Base-by-base conservation (phyloP, 2,888 invertebrate species). In the Hanleya hanleyi region DNA sequence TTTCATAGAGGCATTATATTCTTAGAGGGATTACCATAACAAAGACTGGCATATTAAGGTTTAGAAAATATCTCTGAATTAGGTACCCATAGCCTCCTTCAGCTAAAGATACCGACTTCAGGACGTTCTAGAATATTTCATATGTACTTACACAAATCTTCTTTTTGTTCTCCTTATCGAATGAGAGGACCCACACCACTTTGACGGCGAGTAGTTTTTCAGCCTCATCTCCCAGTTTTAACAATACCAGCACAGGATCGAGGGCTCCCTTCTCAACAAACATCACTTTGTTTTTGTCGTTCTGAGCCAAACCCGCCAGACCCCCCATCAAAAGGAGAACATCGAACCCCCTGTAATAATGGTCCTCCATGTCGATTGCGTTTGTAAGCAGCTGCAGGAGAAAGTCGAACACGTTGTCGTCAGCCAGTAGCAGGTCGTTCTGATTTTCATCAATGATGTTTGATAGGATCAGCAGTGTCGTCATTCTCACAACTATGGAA, bases 401-500 rank as follows among this genome's bases (percentile, higher is more conserved):
- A 66, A 84, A 83, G 64, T 83, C 80, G 69, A 85, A 78, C 7
- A 84, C 79, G 5, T 73, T 71, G 15, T 73, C 75, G 36, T 83
- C 82, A 1, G 81, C 80, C 3, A 77, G 71, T 12, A 85, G 71
- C 15, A 79, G 71, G n/a, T 79, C 70, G 15, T 82, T 83, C 70
- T 82, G 78, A 18, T 83, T 49, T 66, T 85, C 84, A 64, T 81
- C 81, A 22, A 86, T 81, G 49, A 86, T 80, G 73, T 83, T 78
- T 1, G 84, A 80, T 36, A 85, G 64, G 5, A 82, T 82, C 64
- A 86, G 70, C 5, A 86, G 71, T 3, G 82, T 79, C n/a, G 83
- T 70, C 71, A 84, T 77, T 65, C 83, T 85, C 0, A 84, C 79
- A 67, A 80, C 86, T 85, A n/a, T n/a, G n/a, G n/a, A n/a, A n/a